Percentiles rank a stretch among this genome's conserved stretches.
phyloP scores from a whole-genome alignment of 2,888 invertebrate species.

The Perizoma flavofasciatum region DNA sequence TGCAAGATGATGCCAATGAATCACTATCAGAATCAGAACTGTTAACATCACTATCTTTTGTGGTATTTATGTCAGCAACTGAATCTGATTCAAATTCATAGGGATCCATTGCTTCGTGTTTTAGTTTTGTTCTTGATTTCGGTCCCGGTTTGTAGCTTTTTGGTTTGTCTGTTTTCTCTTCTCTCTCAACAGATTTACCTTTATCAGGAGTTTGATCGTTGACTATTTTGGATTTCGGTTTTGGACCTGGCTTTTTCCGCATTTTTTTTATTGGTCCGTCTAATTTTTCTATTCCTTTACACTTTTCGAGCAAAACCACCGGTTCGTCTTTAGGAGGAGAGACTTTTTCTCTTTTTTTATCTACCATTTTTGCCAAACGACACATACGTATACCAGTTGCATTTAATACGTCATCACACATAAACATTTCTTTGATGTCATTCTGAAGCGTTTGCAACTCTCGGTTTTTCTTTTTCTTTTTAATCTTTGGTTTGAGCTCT shows the following conservation, averaged over 20 bases:
- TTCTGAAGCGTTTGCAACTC: slow-evolving; percentile 87
- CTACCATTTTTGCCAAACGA: slow-evolving; percentile 81
- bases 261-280: slow-evolving; percentile 42
- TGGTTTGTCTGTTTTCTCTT: slow-evolving; percentile 22
- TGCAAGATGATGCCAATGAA: slow-evolving; percentile 61
- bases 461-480: slow-evolving; percentile 54
- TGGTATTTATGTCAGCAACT: slow-evolving; percentile 50
- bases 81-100: slow-evolving; percentile 71
- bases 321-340: slow-evolving; percentile 44
- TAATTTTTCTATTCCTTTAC: slow-evolving; percentile 43
- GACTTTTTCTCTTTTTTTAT: slow-evolving; percentile 55
- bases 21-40: slow-evolving; percentile 64
- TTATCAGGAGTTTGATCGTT: slow-evolving; percentile 35
- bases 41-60: slow-evolving; percentile 51
- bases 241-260: slow-evolving; percentile 56
- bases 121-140: slow-evolving; percentile 62
- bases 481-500: slow-evolving; percentile 11
- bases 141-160: slow-evolving; percentile 58
- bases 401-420: slow-evolving; percentile 84
- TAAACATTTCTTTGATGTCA: slow-evolving; percentile 88
- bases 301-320: slow-evolving; percentile 56
- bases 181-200: slow-evolving; percentile 22
- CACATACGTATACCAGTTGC: slow-evolving; percentile 87
- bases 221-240: slow-evolving; percentile 48
- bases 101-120: slow-evolving; percentile 55